Base-by-base conservation (phyloP, 2,113 vertebrate genomes). In the Chunga burmeisteri region DNA sequence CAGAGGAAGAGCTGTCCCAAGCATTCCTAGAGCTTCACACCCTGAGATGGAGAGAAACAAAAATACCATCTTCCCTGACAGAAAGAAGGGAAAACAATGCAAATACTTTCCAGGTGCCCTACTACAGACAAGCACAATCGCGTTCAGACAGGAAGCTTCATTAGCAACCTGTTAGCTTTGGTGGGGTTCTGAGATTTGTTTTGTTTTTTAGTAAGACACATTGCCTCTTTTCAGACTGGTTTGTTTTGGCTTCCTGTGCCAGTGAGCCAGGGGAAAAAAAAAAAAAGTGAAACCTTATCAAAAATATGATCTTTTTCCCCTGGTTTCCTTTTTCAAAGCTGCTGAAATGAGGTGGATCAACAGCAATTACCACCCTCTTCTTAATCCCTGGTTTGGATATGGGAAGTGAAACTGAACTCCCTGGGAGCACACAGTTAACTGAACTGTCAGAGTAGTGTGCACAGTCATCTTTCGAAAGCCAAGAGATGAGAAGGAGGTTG, bases 241-340 rank as follows among this genome's bases (percentile, higher is more conserved):
- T 96, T 95, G 81, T 58, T 95, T 97, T 96, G 93, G 52, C 81
- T 98, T 97, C 81, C 65, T 88, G 36, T 81, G 52, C 47, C 32
- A 52, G 13, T 18, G 56, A 97, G 81, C 36, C 90, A 94, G 92
- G 44, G 58, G 75, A 91, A 34, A 46, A 52, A 11, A 36, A 22
- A 77, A 56, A 1, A 1, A 16, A 56, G 38, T 38, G 38, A 25
- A 44, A 80, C 13, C 5, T 59, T 75, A 61, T 38, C 6, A 75
- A 92, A 94, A 68, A 53, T 40, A 38, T 4, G 2, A 40, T 56
- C 23, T 71, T 88, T 36, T 6, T 2, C 40, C 29, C 11, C 10
- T 9, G 1, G 7, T 62, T 96, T 88, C 22, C 13, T 77, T 79
- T 73, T 61, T 11, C 9, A 68, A 92, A 89, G 65, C 56, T 93